Percentiles rank a stretch among this genome's conserved stretches.
phyloP scores from a whole-genome alignment of 2,888 invertebrate species.

The Strigamia transsilvanica region DNA sequence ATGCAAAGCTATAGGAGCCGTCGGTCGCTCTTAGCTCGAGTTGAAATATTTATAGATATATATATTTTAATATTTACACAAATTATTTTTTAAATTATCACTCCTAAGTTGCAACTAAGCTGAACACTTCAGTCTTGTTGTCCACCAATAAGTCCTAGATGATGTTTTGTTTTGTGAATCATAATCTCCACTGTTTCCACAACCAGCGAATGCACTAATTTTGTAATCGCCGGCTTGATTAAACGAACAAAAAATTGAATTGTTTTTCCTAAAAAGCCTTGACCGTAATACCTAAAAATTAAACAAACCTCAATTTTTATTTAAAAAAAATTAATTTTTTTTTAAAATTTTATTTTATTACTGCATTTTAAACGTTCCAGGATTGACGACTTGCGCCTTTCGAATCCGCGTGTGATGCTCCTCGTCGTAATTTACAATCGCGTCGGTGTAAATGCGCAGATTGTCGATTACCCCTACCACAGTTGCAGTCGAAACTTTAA shows the following conservation, averaged over 20 bases:
- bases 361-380: background rate
- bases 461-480: background rate
- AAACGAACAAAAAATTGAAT: background rate
- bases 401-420: background rate
- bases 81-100: no score
- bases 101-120: background rate
- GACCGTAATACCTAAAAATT: background rate
- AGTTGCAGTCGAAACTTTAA: background rate
- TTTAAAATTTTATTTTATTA: background rate
- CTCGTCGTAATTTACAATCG: background rate
- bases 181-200: background rate
- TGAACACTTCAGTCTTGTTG: background rate
- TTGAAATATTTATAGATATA: no score
- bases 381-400: background rate
- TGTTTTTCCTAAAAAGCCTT: constrained; percentile 1
- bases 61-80: no score
- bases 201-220: background rate
- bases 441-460: background rate
- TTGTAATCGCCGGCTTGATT: background rate
- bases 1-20: no score
- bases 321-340: background rate
- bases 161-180: background rate
- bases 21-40: no score
- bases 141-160: background rate
- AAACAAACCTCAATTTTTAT: background rate